These are phyloP conservation scores for Macrocentrus cingulum DNA, from an alignment of 1,140 invertebrate genomes.

Conservation along the genomic window DNA sequence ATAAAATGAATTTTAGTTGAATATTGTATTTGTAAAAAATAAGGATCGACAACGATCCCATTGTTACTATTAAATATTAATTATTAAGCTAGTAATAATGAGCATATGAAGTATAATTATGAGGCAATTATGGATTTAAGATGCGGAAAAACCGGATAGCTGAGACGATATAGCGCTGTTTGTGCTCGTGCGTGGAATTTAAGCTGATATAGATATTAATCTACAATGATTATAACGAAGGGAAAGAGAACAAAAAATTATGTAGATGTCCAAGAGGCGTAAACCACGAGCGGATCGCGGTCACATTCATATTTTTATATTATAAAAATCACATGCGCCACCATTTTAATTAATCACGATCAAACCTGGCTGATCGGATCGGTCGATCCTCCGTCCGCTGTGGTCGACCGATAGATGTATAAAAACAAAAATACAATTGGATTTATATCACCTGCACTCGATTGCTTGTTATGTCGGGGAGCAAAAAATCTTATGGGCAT, in stretches of 20 bases:
- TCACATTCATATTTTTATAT: conserved; percentile 43
- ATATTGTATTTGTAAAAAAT: conserved; percentile 34
- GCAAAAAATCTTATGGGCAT: not conserved
- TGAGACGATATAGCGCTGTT: conserved; percentile 2
- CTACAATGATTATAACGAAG: too few species aligned
- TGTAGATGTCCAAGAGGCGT: conserved; percentile 38
- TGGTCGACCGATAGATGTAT: conserved; percentile 15
- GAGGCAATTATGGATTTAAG: conserved; percentile 27
- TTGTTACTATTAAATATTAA: conserved; percentile 44
- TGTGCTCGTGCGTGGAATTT: conserved; percentile 11
- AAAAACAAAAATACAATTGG: conserved; percentile 10
- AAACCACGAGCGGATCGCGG: conserved; percentile 30
- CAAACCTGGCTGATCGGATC: conserved; percentile 16
- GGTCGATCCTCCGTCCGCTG: conserved; percentile 15
- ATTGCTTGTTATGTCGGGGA: conserved; percentile 6
- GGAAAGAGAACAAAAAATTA: conserved; percentile 5
- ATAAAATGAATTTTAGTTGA: conserved; percentile 5
- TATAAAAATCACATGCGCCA: conserved; percentile 22
- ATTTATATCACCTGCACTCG: conserved; percentile 1
- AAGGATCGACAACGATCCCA: conserved; percentile 36
- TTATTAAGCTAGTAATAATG: conserved; percentile 41
- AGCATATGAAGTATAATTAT: conserved; percentile 33
- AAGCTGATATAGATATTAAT: conserved; percentile 11
- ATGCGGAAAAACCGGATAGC: conserved; percentile 14
- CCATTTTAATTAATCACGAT: conserved; percentile 24